Percentiles rank a stretch among this genome's conserved stretches.
Conservation (phyloP, 1,140 invertebrate species). For the Contarinia nasturtii region DNA sequence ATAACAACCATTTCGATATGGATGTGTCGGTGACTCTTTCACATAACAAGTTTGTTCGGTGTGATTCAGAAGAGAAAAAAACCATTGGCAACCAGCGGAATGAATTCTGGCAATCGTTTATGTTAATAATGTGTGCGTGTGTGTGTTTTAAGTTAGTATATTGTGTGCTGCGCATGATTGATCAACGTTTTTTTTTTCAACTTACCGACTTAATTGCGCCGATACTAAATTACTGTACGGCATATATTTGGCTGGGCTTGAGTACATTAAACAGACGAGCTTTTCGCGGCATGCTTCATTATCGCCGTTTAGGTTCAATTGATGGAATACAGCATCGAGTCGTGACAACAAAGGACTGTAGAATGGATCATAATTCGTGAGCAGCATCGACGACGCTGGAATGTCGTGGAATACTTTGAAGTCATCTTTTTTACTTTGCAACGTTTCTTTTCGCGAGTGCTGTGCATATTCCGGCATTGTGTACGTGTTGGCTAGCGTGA, state of each 20-base stretch:
- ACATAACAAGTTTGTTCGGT: no score
- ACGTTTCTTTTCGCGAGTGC: not conserved
- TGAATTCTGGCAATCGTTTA: no score
- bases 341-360: constrained; percentile 64
- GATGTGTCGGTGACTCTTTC: no score
- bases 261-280: constrained; percentile 68
- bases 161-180: not conserved
- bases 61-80: no score
- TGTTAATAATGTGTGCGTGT: no score
- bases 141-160: no score
- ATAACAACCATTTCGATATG: no score
- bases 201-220: constrained; percentile 61
- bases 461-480: not conserved
- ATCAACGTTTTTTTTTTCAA: not conserved
- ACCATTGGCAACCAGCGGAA: no score
- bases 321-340: constrained; percentile 61
- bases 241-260: constrained; percentile 63
- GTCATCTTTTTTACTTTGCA: constrained; percentile 15
- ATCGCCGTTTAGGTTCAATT: constrained; percentile 35
- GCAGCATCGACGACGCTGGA: constrained; percentile 54
- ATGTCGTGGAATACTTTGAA: constrained; percentile 65
- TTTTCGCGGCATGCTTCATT: constrained; percentile 57
- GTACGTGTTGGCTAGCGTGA: not conserved
- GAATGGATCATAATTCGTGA: constrained; percentile 72
- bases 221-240: constrained; percentile 75